Percentiles rank a stretch among this genome's conserved stretches.
These are phyloP conservation scores for Oryzaephilus surinamensis DNA, from an alignment of 1,140 invertebrate species.

Conservation along the genomic window DNA sequence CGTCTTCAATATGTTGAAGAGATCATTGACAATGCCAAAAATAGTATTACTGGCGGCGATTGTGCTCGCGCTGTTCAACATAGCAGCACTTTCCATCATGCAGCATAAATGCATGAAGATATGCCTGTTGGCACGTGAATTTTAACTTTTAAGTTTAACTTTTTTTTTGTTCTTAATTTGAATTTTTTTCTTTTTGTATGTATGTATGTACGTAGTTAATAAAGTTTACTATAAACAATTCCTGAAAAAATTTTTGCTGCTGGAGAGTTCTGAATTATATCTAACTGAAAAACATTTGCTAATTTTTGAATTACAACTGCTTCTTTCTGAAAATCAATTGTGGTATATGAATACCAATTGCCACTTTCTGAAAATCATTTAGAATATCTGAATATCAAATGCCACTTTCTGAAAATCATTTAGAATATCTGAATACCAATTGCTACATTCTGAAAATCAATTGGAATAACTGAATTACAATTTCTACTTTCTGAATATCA, in stretches of 20 bases:
- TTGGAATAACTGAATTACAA: conserved; percentile 2
- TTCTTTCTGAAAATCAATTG: not conserved
- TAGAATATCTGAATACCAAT: conserved; percentile 2
- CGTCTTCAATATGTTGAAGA: not conserved
- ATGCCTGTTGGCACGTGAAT: conserved; percentile 2
- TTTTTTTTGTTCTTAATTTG: not conserved
- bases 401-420: not conserved
- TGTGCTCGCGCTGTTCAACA: conserved; percentile 3
- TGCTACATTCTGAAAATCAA: conserved; percentile 3
- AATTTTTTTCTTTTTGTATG: not conserved
- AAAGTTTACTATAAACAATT: not conserved
- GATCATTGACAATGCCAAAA: not conserved
- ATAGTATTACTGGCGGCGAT: not conserved
- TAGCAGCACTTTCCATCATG: not conserved
- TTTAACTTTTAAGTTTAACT: not conserved
- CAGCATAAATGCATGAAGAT: not conserved
- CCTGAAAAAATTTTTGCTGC: not conserved
- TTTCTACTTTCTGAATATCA: not conserved
- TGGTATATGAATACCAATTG: conserved; percentile 1
- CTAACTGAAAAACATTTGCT: not conserved
- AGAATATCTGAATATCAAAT: conserved; percentile 2
- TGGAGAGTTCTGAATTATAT: not conserved
- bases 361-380: conserved; percentile 2
- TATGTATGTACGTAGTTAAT: not conserved
- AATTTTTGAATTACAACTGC: not conserved